phyloP scores from a whole-genome alignment of 2,888 invertebrate genomes.

The Baronia brevicornis region DNA sequence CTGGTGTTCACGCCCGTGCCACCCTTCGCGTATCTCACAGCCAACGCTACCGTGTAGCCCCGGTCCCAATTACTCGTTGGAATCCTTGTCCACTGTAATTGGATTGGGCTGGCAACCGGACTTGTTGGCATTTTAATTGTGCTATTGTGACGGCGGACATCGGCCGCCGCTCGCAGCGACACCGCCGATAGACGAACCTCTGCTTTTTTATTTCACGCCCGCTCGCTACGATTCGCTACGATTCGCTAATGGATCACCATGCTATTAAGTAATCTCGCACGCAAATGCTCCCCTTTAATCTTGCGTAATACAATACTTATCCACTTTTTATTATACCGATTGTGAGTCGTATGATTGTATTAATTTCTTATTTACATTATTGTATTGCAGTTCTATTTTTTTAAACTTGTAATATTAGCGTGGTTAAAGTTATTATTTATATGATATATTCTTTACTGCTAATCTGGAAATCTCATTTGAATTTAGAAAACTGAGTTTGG shows the following conservation, averaged over 20 bases:
- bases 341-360: too few relatives aligned
- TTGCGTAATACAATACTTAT: too few relatives aligned
- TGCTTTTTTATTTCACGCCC: slow-evolving; percentile 51
- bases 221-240: slow-evolving; percentile 28
- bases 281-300: slow-evolving; percentile 9
- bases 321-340: too few relatives aligned
- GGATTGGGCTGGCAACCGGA: slow-evolving; percentile 71
- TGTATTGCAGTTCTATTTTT: too few relatives aligned
- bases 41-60: slow-evolving; percentile 47
- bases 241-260: slow-evolving; percentile 34
- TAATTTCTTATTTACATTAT: too few relatives aligned
- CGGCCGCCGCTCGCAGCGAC: slow-evolving; percentile 50
- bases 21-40: slow-evolving; percentile 52
- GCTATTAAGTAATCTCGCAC: slow-evolving; percentile 25
- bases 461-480: too few relatives aligned
- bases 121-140: slow-evolving; percentile 77
- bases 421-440: too few relatives aligned
- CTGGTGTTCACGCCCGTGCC: slow-evolving; percentile 29
- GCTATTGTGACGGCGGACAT: slow-evolving; percentile 71
- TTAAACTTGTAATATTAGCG: too few relatives aligned
- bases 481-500: too few relatives aligned
- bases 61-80: slow-evolving; percentile 72
- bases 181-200: slow-evolving; percentile 50
- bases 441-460: too few relatives aligned
- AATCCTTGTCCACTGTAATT: slow-evolving; percentile 74